Conservation (phyloP, 2,113 vertebrate species). For the Aphyosemion australe region DNA sequence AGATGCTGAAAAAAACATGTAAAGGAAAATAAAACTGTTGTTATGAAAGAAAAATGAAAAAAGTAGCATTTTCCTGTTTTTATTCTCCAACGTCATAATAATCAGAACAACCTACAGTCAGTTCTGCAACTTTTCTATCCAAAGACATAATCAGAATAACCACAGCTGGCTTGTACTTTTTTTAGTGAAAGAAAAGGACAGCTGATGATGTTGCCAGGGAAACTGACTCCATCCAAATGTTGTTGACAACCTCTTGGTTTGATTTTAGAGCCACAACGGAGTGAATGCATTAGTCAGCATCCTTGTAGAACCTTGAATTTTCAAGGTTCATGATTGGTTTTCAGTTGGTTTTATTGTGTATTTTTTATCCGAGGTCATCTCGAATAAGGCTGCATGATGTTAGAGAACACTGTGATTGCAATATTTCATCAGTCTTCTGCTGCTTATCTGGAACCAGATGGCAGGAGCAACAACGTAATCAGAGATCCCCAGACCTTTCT, state of each 20-base stretch:
- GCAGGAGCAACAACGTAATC: neutral
- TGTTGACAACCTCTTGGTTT: constrained; percentile 17
- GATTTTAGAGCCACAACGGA: constrained; percentile 7
- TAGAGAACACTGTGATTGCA: no score
- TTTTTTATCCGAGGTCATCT: neutral
- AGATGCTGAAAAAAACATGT: no score
- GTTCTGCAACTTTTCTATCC: neutral
- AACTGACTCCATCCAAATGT: constrained; percentile 2
- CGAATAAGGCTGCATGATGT: neutral
- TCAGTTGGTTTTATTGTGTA: neutral
- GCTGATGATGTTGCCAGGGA: constrained; percentile 16
- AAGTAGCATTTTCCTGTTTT: no score
- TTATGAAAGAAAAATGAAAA: no score
- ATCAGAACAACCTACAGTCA: neutral
- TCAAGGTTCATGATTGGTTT: neutral
- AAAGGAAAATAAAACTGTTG: no score
- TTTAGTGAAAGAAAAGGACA: neutral
- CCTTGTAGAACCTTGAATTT: neutral
- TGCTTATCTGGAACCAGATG: neutral
- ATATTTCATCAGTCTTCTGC: no score
- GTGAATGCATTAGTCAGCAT: constrained; percentile 6
- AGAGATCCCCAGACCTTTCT: no score
- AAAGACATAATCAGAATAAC: neutral
- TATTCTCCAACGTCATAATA: no score
- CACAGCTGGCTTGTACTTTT: neutral